Base-by-base conservation (phyloP, 2,113 vertebrate species). In the Lichenostomus cassidix region DNA sequence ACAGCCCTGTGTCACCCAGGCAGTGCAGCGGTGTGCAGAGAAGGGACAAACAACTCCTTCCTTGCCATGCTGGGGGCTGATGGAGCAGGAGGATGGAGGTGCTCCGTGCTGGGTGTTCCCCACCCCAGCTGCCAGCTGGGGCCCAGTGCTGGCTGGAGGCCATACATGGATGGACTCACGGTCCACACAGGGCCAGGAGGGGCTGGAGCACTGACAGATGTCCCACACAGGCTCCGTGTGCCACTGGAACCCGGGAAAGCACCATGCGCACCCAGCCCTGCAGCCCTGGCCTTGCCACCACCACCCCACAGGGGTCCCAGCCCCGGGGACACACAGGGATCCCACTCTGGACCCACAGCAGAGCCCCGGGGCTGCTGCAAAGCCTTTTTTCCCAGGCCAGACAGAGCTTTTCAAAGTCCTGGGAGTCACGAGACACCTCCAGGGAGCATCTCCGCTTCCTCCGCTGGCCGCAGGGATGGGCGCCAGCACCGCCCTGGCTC, bases 331-430 rank as follows among this genome's bases (percentile, higher is more conserved):
- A 1, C 12, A 5, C n/a, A 1, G 20, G 35, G 27, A 8, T 74
- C 46, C 75, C 83, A 27, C n/a, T 20, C 69, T 20, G 31, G 1
- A 0, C n/a, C 8, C 62, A 20, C 16, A 18, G 21, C 71, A 80
- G 19, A 79, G 62, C 67, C 25, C 65, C 3, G 1, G 3, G 4
- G 41, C 58, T 1, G 1, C 33, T 0, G 1, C 41, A 77, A 23
- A 0, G 10, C 31, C 13, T 39, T 74, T 96, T 65, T 74, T 47
- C 86, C 76, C 87, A 89, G 83, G 67, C 91, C 93, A 93, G 89
- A 59, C 92, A 91, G 91, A 91, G 81, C 35, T 94, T 96, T 75
- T 96, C 89, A 96, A 89, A 92, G 83, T 13, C 88, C 67, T 28
- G 83, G 76, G 62, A 91, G 93, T 49, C 85, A 88, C 21, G 6